Base-by-base conservation (phyloP, 1,140 invertebrate genomes). In the Trichoplusia ni region DNA sequence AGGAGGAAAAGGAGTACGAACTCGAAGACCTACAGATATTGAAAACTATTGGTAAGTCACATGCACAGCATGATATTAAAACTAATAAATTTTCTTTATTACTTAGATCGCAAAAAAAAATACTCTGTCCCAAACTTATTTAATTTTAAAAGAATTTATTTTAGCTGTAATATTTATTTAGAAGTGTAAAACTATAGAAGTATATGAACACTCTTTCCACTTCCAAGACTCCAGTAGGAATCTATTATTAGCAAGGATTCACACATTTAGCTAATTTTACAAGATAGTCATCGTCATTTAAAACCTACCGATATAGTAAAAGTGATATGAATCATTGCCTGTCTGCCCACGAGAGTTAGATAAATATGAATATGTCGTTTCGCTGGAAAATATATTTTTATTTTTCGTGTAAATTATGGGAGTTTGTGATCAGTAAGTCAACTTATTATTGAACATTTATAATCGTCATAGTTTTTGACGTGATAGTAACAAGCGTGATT, bases 21-120 rank as follows among this genome's bases (percentile, higher is more conserved):
- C 87, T 96, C 69, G 95, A 96, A 66, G 94, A 96, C 75, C 92
- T 95, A 67, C 94, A 96, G 77, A 95, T 95, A 65, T 93, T 96
- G 66, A 96, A 95, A 91, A 96, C 95, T 42, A 95, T 96, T 49
- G 95, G 95, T 96, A 78, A 94, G 94, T 64, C 0, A 27, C 19
- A 40, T 42, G 18, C 38, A 54, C 8, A 37, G 7, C 21, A 35
- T 7, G n/a, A 35, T 19, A 25, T 16, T 13, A 49, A 8, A 7
- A 2, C 21, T 2, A n/a, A n/a, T n/a, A n/a, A n/a, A n/a, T n/a
- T n/a, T n/a, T n/a, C n/a, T n/a, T n/a, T n/a, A n/a, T n/a, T n/a
- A n/a, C n/a, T n/a, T n/a, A n/a, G n/a, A n/a, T n/a, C n/a, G n/a
- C n/a, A n/a, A n/a, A n/a, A n/a, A n/a, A n/a, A n/a, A n/a, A n/a